Evolutionary conservation across 2,888 invertebrate genomes (phyloP).

Genomic region (Creontiades dilutus): DNA sequence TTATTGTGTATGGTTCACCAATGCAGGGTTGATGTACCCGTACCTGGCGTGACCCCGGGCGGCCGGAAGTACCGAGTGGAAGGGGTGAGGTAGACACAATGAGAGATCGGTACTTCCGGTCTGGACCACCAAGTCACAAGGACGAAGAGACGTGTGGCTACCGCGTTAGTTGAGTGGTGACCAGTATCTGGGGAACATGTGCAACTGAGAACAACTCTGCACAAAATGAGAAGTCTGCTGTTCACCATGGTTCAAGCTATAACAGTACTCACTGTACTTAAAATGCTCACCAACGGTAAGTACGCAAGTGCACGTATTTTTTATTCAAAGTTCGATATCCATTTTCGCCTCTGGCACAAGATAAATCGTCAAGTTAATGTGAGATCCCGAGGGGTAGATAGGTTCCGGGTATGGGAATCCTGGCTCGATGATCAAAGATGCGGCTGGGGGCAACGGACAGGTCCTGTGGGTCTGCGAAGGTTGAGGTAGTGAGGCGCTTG

Average conservation of each 20-base stretch:
- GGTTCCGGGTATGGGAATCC: not conserved
- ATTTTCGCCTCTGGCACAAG: not conserved
- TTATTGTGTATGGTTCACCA: constrained; percentile 61
- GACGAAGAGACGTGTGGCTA: constrained; percentile 51
- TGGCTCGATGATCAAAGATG: not conserved
- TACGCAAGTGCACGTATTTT: constrained; percentile 29
- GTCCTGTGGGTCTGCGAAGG: not conserved
- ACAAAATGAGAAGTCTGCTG: constrained; percentile 73
- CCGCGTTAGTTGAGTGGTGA: constrained; percentile 66
- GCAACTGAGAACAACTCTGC: constrained; percentile 58
- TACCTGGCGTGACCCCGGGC: constrained; percentile 69
- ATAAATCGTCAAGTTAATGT: not conserved
- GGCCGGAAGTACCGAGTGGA: constrained; percentile 55
- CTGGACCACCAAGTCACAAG: constrained; percentile 68
- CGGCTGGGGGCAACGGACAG: not conserved
- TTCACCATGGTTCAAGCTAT: constrained; percentile 89
- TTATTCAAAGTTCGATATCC: not conserved
- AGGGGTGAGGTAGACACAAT: constrained; percentile 47
- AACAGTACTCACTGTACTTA: constrained; percentile 89
- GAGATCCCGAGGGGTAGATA: not conserved
- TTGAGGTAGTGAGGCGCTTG: constrained; percentile 40
- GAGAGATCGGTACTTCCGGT: constrained; percentile 71
- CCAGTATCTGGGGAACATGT: constrained; percentile 70
- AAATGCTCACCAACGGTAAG: constrained; percentile 89
- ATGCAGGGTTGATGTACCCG: constrained; percentile 68